Evolutionary conservation across 2,113 vertebrate genomes (phyloP).

Genomic region (Dendropsophus ebraccatus): DNA sequence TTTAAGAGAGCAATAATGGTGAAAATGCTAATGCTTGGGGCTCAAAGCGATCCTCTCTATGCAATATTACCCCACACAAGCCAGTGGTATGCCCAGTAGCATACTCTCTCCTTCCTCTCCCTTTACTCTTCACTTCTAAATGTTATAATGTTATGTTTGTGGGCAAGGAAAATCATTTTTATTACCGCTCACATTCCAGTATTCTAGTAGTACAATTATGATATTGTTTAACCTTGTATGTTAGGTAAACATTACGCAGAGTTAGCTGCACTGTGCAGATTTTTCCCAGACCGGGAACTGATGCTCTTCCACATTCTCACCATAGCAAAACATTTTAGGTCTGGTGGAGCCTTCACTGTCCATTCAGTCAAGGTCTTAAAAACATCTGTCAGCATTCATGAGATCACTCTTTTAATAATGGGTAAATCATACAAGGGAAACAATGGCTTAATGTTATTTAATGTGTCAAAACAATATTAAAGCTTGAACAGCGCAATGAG

Average conservation of each 20-base stretch:
- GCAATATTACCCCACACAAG: too few species aligned
- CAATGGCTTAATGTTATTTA: conserved; percentile 32
- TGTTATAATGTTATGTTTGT: background rate
- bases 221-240: background rate
- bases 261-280: background rate
- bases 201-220: background rate
- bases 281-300: background rate
- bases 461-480: conserved; percentile 29
- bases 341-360: background rate
- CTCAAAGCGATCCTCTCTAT: too few species aligned
- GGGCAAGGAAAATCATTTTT: background rate
- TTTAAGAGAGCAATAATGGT: too few species aligned
- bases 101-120: too few species aligned
- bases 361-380: background rate
- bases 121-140: too few species aligned
- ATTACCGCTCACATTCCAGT: background rate
- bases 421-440: conserved; percentile 8
- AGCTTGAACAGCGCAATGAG: background rate
- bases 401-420: conserved; percentile 29
- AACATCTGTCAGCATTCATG: conserved; percentile 25
- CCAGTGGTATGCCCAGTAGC: too few species aligned
- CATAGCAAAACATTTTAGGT: background rate
- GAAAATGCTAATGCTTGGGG: too few species aligned
- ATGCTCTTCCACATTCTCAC: background rate
- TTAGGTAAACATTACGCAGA: background rate